phyloP scores from a whole-genome alignment of 1,140 invertebrate species.

The Metaphire vulgaris region DNA sequence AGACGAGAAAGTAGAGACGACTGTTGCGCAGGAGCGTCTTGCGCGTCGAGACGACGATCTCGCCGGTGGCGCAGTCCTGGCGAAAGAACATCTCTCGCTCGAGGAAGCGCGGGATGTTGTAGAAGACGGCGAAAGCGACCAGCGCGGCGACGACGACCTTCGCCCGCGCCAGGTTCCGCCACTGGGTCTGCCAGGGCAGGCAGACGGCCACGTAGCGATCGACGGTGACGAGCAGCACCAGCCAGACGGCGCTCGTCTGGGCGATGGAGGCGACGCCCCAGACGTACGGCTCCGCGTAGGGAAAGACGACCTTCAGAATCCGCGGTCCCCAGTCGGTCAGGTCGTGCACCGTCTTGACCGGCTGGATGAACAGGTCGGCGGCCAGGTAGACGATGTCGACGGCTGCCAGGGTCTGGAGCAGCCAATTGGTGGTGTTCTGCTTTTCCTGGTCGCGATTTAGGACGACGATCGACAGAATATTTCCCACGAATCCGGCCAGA shows the following conservation, averaged over 20 bases:
- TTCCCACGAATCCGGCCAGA: conserved; percentile 27
- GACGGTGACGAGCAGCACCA: conserved; percentile 28
- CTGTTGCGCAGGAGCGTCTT: conserved; percentile 21
- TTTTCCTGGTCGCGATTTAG: conserved; percentile 24
- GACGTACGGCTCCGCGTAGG: conserved; percentile 20
- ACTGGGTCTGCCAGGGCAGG: conserved; percentile 18
- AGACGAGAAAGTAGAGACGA: conserved; percentile 29
- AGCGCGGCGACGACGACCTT: conserved; percentile 7
- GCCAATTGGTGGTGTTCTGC: conserved; percentile 24
- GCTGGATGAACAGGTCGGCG: conserved; percentile 27
- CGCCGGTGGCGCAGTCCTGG: no score
- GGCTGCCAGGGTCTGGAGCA: conserved; percentile 26
- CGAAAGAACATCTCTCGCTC: conserved; percentile 16
- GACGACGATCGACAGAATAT: conserved; percentile 25
- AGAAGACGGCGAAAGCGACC: conserved; percentile 19
- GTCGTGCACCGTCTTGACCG: conserved; percentile 24
- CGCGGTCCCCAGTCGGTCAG: conserved; percentile 24
- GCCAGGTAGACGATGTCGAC: no score
- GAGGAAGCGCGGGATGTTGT: conserved; percentile 29
- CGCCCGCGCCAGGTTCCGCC: conserved; percentile 12
- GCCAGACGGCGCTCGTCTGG: conserved; percentile 28
- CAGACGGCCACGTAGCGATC: no score
- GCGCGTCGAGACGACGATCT: no score
- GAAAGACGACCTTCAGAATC: conserved; percentile 7
- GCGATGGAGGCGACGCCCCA: conserved; percentile 23